Base-by-base conservation (phyloP, 2,113 vertebrate genomes). In the Symphodus melops region DNA sequence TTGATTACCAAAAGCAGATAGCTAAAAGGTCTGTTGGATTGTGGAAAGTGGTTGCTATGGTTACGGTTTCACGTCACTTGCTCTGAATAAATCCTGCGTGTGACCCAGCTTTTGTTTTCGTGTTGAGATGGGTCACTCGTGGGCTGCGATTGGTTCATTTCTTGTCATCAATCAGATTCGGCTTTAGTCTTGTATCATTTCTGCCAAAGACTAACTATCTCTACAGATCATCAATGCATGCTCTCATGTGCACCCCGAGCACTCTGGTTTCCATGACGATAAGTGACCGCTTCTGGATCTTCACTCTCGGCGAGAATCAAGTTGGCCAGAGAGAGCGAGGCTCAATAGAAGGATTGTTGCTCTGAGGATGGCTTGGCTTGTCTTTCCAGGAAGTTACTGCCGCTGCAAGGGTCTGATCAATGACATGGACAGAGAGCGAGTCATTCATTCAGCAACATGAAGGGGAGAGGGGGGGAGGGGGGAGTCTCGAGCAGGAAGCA, bases 301-400 rank as follows among this genome's bases (percentile, higher is more conserved):
- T 82, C 76, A 59, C 75, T 81, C 76, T 60, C 57, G 13, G n/a
- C 64, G 51, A 60, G 80, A 84, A 49, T 81, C 73, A 66, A 83
- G 77, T 81, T 17, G 42, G 87, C 86, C 84, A 48, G 76, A 42
- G 61, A 72, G 87, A 42, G 61, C 70, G 87, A 81, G 82, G 88
- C 90, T 92, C 89, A 91, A 92, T 90, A 90, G 91, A 66, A 36
- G 84, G 72, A 85, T 86, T 92, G 89, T 92, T 89, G 79, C 81
- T 84, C 72, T 62, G 60, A 65, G 80, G 83, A 79, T 79, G 79
- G 81, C 86, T 82, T 55, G 85, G 81, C 86, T 82, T 55, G 85
- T 73, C 85, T 85, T 90, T 88, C 84, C 91, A 92, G 91, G 91
- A 92, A 92, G 90, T 87, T 67, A 59, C 56, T 81, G 84, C 87